phyloP scores from a whole-genome alignment of 2,888 invertebrate genomes.

The Strigamia maritima region DNA sequence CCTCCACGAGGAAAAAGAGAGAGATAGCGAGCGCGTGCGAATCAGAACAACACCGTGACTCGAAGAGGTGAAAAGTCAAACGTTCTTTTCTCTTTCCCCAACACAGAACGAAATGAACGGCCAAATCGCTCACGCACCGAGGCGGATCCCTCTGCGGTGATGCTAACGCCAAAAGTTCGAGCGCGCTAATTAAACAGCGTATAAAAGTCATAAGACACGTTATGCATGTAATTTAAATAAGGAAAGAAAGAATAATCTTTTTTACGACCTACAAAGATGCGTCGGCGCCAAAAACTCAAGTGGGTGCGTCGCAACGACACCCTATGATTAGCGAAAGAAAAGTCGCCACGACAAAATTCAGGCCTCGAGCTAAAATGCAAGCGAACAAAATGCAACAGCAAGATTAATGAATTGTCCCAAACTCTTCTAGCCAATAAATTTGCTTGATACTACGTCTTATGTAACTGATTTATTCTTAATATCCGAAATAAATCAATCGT shows the following conservation, averaged over 20 bases:
- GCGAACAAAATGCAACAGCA: neutral
- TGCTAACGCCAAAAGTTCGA: neutral
- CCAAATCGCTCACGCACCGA: neutral
- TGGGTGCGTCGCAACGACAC: neutral
- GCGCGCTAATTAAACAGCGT: neutral
- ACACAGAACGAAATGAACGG: neutral
- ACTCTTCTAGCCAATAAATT: neutral
- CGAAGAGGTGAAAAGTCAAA: constrained; percentile 20
- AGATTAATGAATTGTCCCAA: neutral
- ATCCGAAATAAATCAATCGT: neutral
- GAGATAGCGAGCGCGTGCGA: neutral
- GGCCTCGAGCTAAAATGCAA: neutral
- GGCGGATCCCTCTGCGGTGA: neutral
- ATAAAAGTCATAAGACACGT: neutral
- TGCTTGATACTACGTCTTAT: neutral
- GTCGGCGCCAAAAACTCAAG: too few species aligned
- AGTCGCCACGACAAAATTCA: neutral
- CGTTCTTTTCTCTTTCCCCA: neutral
- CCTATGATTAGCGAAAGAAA: neutral
- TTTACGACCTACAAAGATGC: neutral
- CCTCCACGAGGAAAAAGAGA: neutral
- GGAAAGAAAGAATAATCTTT: neutral
- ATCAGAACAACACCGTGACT: constrained; percentile 24
- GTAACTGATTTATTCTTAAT: neutral
- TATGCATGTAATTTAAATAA: neutral